A percentile compares a stretch with the other conserved stretches of the same genome.
These are phyloP conservation scores for Elgaria multicarinata DNA, from an alignment of 2,113 vertebrate species.

Conservation along the genomic window DNA sequence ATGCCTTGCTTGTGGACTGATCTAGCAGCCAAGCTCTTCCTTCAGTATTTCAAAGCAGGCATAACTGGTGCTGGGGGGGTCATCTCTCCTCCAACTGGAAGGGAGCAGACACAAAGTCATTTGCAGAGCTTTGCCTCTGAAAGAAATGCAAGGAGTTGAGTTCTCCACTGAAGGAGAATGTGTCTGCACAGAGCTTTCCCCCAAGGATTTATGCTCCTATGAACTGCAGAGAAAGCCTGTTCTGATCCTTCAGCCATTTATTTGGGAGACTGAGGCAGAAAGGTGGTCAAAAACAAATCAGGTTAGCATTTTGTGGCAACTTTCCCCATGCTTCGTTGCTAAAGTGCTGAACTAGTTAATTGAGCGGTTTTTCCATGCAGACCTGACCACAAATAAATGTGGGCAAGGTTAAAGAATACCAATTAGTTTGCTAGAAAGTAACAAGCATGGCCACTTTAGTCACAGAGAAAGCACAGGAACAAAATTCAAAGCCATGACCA, in stretches of 20 bases:
- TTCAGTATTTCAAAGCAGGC: too few species aligned
- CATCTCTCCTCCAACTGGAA: too few species aligned
- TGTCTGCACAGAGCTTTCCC: neutral
- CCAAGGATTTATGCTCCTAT: neutral
- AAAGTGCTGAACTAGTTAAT: too few species aligned
- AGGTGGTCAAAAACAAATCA: neutral
- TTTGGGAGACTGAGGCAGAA: neutral
- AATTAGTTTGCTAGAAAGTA: neutral
- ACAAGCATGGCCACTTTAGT: neutral
- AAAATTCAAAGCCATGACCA: neutral
- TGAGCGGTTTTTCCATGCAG: neutral
- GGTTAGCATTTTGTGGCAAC: neutral
- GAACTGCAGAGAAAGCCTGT: too few species aligned
- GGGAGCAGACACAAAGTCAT: too few species aligned
- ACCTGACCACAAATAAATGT: neutral
- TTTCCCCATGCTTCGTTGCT: too few species aligned
- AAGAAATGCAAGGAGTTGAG: too few species aligned
- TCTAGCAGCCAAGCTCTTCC: too few species aligned
- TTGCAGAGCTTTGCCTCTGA: too few species aligned
- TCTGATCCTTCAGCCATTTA: neutral
- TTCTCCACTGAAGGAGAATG: too few species aligned
- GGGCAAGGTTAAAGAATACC: neutral
- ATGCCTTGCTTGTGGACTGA: too few species aligned
- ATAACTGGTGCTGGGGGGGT: too few species aligned
- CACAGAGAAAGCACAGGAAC: neutral